These are phyloP conservation scores for Metallyticus violacea DNA, from an alignment of 2,888 invertebrate genomes.

Conservation along the genomic window DNA sequence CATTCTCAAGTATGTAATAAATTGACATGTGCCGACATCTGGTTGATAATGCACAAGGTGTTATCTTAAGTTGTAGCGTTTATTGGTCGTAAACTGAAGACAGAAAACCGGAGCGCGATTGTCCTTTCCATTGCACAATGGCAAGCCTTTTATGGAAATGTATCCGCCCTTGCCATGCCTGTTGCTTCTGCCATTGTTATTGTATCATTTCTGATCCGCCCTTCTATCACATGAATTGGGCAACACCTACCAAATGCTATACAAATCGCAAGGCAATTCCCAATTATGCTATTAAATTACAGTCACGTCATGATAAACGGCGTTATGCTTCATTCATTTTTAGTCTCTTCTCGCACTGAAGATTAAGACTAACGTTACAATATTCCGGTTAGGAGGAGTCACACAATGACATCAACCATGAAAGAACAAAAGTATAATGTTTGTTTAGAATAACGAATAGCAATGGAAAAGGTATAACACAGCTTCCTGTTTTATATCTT, in stretches of 20 bases:
- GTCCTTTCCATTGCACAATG: too few relatives aligned
- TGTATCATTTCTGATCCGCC: not conserved
- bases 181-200: not conserved
- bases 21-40: too few relatives aligned
- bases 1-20: too few relatives aligned
- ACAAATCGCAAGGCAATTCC: not conserved
- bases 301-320: conserved; percentile 1
- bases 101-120: not conserved
- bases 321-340: not conserved
- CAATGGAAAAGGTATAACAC: not conserved
- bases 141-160: not conserved
- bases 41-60: too few relatives aligned
- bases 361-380: not conserved
- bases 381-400: not conserved
- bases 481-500: not conserved
- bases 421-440: not conserved
- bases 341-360: not conserved
- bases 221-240: not conserved
- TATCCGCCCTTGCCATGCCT: not conserved
- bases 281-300: not conserved
- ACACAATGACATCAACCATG: not conserved
- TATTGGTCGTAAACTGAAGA: not conserved
- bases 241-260: not conserved
- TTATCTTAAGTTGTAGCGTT: too few relatives aligned
- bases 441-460: not conserved